A percentile compares a stretch with the other conserved stretches of the same genome.
Evolutionary conservation across 2,888 invertebrate genomes (phyloP).

Genomic region (Dynastes maya): DNA sequence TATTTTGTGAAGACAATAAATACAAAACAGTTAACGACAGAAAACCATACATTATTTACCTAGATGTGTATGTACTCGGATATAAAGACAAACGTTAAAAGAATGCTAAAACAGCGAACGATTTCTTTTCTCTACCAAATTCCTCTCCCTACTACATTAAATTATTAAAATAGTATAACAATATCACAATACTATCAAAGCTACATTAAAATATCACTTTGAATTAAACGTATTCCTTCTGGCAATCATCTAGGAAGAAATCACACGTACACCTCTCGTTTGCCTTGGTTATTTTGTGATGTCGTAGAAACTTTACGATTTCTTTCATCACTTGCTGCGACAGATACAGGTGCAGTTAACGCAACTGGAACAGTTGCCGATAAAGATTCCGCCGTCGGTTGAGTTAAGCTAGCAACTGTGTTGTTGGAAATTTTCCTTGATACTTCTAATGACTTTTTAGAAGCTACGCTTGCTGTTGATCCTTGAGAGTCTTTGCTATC

Average conservation of each 20-base stretch:
- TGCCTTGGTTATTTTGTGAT: conserved; percentile 68
- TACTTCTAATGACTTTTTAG: conserved; percentile 58
- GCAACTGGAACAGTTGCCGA: conserved; percentile 34
- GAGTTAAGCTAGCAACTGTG: conserved; percentile 51
- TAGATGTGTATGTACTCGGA: too few species aligned
- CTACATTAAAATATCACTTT: conserved; percentile 26
- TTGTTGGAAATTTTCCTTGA: conserved; percentile 55
- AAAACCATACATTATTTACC: too few species aligned
- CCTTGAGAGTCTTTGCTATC: conserved; percentile 66
- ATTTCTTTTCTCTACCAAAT: neutral
- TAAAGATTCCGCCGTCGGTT: conserved; percentile 50
- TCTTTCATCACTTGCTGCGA: conserved; percentile 56
- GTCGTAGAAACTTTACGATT: conserved; percentile 70
- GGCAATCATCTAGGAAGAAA: neutral
- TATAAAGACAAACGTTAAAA: too few species aligned
- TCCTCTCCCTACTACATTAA: conserved; percentile 8
- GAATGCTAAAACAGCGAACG: neutral
- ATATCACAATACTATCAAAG: conserved; percentile 35
- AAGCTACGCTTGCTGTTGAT: conserved; percentile 65
- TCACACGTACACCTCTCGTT: conserved; percentile 76
- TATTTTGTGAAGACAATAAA: too few species aligned
- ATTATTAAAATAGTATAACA: conserved; percentile 5
- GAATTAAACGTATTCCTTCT: conserved; percentile 10
- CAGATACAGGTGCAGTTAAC: conserved; percentile 48
- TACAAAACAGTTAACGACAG: too few species aligned